Evolutionary conservation across 2,888 invertebrate genomes (phyloP), one percentile per base, ranked within the genome.

Genomic region (Acanthopleura granulata): DNA sequence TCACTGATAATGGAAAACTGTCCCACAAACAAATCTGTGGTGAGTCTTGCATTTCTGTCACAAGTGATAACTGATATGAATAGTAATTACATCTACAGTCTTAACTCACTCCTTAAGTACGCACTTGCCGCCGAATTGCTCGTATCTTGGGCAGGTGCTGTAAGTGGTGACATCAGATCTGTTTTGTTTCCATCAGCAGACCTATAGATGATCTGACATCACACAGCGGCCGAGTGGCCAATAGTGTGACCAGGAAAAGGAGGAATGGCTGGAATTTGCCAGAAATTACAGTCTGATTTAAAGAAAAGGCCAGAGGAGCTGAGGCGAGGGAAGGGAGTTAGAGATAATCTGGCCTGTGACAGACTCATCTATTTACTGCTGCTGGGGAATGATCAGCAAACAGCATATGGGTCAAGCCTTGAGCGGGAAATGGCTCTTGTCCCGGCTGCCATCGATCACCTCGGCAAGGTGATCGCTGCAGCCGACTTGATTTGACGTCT

Each of bases 361-460:
- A 66, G 66, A 66, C 29, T 66, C 66, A 66, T 66, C 66, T 66
- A 66, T 66, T 66, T 66, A 66, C 66, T 6, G 27, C 29, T 27
- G 25, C 66, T 66, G 18, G 27, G 27, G 15, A 27, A 66, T 66
- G 66, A 66, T 66, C 22, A 66, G 66, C 66, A 66, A 22, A 66
- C 66, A 66, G 66, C 66, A 66, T 66, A 66, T 66, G 66, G 66
- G 66, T 66, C 66, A 66, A 66, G 66, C 66, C 66, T 18, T 16
- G 29, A 66, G 66, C 66, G 66, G 66, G 66, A 66, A 66, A 66
- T 66, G 66, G 66, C 66, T 66, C 25, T 27, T 66, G 66, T 66
- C 66, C 66, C 12, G 22, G 29, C 66, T 27, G 66, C 25, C 66
- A 66, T 66, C 66, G 66, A 66, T 66, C 66, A 66, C 16, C 22